phyloP scores from a whole-genome alignment of 2,797 vertebrate species.

The Discoglossus pictus region DNA sequence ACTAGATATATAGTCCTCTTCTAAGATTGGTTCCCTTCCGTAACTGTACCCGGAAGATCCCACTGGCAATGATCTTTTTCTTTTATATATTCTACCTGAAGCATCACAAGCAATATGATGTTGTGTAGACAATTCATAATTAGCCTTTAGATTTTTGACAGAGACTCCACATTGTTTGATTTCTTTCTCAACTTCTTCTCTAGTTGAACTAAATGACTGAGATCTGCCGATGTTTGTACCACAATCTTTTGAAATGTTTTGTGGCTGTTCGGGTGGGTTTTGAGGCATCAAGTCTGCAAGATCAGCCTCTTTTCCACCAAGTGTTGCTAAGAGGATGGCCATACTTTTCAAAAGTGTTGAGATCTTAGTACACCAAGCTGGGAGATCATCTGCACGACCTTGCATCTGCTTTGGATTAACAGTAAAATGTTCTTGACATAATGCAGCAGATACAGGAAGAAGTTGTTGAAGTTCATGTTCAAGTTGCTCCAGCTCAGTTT shows the following conservation, averaged over 20 bases:
- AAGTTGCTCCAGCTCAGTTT: conserved; percentile 78
- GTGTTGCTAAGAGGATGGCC: conserved; percentile 79
- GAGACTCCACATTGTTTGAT: conserved; percentile 92
- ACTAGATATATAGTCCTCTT: conserved; percentile 67
- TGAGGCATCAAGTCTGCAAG: conserved; percentile 77
- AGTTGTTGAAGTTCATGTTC: conserved; percentile 84
- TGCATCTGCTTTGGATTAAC: conserved; percentile 84
- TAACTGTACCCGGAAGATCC: conserved; percentile 62
- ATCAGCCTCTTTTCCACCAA: conserved; percentile 77
- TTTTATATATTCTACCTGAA: conserved; percentile 72
- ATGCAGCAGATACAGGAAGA: conserved; percentile 75
- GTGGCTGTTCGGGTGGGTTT: conserved; percentile 64
- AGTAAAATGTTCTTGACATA: conserved; percentile 76
- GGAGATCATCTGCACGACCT: conserved; percentile 81
- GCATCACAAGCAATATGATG: conserved; percentile 54
- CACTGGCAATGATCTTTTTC: conserved; percentile 74
- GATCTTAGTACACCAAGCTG: conserved; percentile 84
- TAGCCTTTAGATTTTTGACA: conserved; percentile 88
- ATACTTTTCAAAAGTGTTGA: conserved; percentile 81
- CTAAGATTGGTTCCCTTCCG: conserved; percentile 70
- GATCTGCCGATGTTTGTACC: conserved; percentile 77
- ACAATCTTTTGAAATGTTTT: conserved; percentile 51
- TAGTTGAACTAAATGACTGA: conserved; percentile 84
- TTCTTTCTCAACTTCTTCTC: conserved; percentile 86
- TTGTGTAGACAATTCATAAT: conserved; percentile 81